Base-by-base conservation (phyloP, 2,113 vertebrate species). In the Trematocara variabile region DNA sequence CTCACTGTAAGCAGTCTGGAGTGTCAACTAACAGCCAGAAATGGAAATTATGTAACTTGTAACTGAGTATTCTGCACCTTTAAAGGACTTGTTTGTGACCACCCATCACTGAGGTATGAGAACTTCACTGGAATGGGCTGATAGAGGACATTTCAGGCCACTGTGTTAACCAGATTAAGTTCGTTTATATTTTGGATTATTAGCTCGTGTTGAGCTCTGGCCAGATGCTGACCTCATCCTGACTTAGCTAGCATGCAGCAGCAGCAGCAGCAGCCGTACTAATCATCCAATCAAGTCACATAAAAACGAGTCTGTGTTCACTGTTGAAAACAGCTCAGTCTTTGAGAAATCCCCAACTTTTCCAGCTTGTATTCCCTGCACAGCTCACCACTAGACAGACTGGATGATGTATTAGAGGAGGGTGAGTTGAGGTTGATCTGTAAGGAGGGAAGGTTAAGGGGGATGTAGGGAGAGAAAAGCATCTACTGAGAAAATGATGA, bases 221-320 rank as follows among this genome's bases (percentile, higher is more conserved):
- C 91, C 87, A 92, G 82, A 91, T 88, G 55, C 78, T 92, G 94
- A 95, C 93, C 94, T 93, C 92, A 88, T 75, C 18, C 81, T 87
- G 83, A 92, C 89, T 91, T 88, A 14, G 86, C 86, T 83, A 37
- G 80, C 48, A 20, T 87, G 52, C 86, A 81, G 63, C 80, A 52
- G 54, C 86, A 81, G 63, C 80, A 52, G 54, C 34, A 65, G 60
- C 34, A 37, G 58, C 33, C 2, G 58, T 70, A 79, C 48, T 82
- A 88, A 92, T 93, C 87, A 91, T 87, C 90, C 84, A 91, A 91
- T 93, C 88, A 88, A 93, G 90, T 88, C 58, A 37, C 85, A 88
- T 90, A 94, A 93, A 94, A 90, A 68, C 78, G 41, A 37, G 85
- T 46, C 80, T 93, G 79, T 95, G 88, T 82, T 91, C 80, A 3